Evolutionary conservation across 2,888 invertebrate species (phyloP).

Genomic region (Orchesella flavescens): DNA sequence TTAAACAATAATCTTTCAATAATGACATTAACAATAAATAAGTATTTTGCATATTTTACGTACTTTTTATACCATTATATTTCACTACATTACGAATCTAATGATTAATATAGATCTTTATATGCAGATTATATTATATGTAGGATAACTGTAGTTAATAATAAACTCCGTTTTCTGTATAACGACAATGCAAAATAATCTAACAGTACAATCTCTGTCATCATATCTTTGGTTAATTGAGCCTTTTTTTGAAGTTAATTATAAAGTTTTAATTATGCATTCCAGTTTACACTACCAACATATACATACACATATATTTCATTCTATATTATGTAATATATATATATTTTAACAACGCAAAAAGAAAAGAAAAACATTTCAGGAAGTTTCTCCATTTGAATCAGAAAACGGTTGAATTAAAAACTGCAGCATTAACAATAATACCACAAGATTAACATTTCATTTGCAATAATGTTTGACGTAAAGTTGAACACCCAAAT

Average conservation of each 20-base stretch:
- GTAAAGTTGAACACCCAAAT: no score
- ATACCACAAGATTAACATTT: no score
- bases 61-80: neutral
- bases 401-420: no score
- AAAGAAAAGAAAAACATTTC: no score
- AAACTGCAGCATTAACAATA: no score
- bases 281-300: no score
- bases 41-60: constrained; percentile 3
- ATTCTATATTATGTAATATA: no score
- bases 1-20: neutral
- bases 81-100: neutral
- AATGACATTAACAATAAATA: constrained; percentile 5
- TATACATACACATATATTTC: no score
- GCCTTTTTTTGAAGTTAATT: constrained; percentile 58
- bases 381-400: no score
- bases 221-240: constrained; percentile 69
- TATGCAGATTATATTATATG: no score
- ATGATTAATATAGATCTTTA: neutral
- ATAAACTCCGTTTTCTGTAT: constrained; percentile 10
- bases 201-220: constrained; percentile 46
- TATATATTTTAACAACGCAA: neutral
- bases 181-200: constrained; percentile 41
- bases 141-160: neutral
- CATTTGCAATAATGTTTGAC: no score
- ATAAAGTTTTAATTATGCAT: neutral